These are phyloP conservation scores for Sericinus montela DNA, from an alignment of 2,888 invertebrate species.

Conservation along the genomic window DNA sequence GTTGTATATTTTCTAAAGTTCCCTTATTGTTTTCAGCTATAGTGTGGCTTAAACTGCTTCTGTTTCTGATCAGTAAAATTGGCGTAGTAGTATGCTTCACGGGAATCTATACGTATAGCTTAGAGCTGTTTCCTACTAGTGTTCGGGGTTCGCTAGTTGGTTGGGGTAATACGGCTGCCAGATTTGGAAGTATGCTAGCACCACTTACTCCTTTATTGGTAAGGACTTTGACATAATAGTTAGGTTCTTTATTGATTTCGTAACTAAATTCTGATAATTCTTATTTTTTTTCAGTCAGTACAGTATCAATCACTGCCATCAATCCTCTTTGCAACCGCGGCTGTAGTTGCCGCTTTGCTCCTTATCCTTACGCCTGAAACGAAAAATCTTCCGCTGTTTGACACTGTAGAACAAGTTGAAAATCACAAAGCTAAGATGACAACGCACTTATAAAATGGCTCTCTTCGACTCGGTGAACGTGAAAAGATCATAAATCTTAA, in stretches of 20 bases:
- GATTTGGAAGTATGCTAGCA: slow-evolving; percentile 59
- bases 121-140: slow-evolving; percentile 62
- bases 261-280: neutral
- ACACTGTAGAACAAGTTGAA: slow-evolving; percentile 58
- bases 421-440: slow-evolving; percentile 36
- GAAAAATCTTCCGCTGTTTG: slow-evolving; percentile 52
- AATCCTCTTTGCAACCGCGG: slow-evolving; percentile 48
- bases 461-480: no score
- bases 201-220: slow-evolving; percentile 61
- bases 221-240: slow-evolving; percentile 21
- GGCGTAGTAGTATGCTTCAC: slow-evolving; percentile 59
- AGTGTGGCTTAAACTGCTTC: slow-evolving; percentile 48
- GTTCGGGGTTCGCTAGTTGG: slow-evolving; percentile 58
- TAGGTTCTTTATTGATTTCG: neutral
- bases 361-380: slow-evolving; percentile 59
- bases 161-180: slow-evolving; percentile 52
- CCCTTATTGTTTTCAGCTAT: slow-evolving; percentile 38
- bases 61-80: slow-evolving; percentile 54
- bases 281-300: slow-evolving; percentile 38
- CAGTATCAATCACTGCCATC: slow-evolving; percentile 45
- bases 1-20: neutral
- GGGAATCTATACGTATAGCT: slow-evolving; percentile 56
- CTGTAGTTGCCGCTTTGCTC: slow-evolving; percentile 43
- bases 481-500: no score
- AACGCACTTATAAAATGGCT: slow-evolving; percentile 28